Evolutionary conservation across 1,140 invertebrate species (phyloP).

Genomic region (Halotydeus destructor): DNA sequence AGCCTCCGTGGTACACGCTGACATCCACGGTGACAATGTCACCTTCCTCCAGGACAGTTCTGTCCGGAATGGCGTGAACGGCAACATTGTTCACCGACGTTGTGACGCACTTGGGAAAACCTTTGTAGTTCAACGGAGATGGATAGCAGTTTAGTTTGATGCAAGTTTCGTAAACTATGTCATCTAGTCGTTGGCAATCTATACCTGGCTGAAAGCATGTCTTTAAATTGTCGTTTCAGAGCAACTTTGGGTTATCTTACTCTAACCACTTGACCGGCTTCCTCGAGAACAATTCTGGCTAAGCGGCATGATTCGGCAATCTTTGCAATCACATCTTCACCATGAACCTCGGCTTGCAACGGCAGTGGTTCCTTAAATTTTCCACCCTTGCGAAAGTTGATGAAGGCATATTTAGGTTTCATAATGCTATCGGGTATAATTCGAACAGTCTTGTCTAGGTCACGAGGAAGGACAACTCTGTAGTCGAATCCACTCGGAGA

Average conservation of each 20-base stretch:
- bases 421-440: background rate
- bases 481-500: too few species aligned
- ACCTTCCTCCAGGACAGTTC: constrained; percentile 49
- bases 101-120: constrained; percentile 80
- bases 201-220: constrained; percentile 55
- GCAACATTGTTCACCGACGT: constrained; percentile 86
- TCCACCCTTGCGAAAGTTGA: background rate
- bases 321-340: background rate
- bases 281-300: background rate
- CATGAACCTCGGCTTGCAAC: constrained; percentile 2
- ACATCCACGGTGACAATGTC: constrained; percentile 83
- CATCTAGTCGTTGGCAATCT: constrained; percentile 71
- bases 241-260: background rate
- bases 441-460: background rate
- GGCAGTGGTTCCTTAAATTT: background rate
- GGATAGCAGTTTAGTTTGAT: constrained; percentile 61
- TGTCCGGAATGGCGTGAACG: constrained; percentile 84
- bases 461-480: background rate
- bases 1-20: constrained; percentile 61
- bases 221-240: too few species aligned
- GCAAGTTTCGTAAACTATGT: constrained; percentile 41
- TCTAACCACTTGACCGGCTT: background rate
- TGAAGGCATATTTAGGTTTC: background rate
- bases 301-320: background rate
- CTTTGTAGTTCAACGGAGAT: constrained; percentile 61